Base-by-base conservation (phyloP, 2,113 vertebrate genomes). In the Pseudorasbora parva region DNA sequence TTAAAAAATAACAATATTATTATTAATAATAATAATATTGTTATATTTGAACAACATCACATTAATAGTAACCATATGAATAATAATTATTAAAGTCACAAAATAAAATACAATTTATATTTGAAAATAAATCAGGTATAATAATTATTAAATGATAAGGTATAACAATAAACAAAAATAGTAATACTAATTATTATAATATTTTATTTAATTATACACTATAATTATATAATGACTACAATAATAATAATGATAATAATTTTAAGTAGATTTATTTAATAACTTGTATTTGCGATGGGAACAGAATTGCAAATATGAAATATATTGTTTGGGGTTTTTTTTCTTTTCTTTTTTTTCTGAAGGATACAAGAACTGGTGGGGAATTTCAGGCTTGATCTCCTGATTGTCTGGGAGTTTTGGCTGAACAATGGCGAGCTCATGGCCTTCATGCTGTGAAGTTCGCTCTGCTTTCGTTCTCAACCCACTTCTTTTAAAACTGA, bases 401-500 rank as follows among this genome's bases (percentile, higher is more conserved):
- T 68, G 37, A 86, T 88, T 89, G 85, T 88, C 41, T 82, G 84
- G 45, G 71, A 62, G 27, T 47, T 62, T 23, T 14, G 33, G 73
- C 76, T 15, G 85, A 73, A 90, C 82, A 88, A 78, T 54, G 47
- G 82, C 51, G 4, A 73, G 71, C 73, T 56, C 57, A 82, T 86
- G 83, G 83, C 82, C 85, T 79, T 57, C 59, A 27, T 45, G 85
- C 82, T 90, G 88, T 89, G 90, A 90, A 86, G 90, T 83, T 84
- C 82, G 37, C 78, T n/a, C 47, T 69, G 73, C 69, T 83, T 86
- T 91, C 82, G 60, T 87, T 91, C 89, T 90, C 89, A 91, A 87
- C 87, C 60, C 71, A 37, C 62, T 8, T 37, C 84, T 80, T 80
- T 87, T 84, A 89, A 84, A 54, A 79, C 75, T 27, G 10, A 92